Evolutionary conservation across 2,113 vertebrate species (phyloP), one percentile per base, ranked within the genome.

Genomic region (Corythornis madagascariensis): DNA sequence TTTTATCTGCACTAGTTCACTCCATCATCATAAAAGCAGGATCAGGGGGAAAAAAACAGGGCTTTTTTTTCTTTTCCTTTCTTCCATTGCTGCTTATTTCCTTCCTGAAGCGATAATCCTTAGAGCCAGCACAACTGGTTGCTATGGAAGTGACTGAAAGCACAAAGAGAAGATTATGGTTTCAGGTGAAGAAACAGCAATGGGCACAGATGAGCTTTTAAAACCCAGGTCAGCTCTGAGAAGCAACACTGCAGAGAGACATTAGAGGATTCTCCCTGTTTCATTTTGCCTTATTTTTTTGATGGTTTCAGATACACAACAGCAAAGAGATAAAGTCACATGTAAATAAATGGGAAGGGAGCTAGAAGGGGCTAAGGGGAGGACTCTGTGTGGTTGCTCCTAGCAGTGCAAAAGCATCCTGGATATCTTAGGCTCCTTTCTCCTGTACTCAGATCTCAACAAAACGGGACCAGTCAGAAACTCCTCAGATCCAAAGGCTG

Each of bases 141-240:
- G 94, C 95, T 91, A 95, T 94, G 94, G 92, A 87, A 89, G 92
- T 92, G 95, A 89, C 2, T 61, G 84, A 93, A 92, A 94, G 60
- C 78, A 80, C 75, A 94, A 92, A 92, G 92, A 79, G 43, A 88
- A 69, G 92, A 96, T 96, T 94, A 96, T 38, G 69, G 48, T 85
- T 96, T 94, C 91, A 96, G 96, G 94, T 96, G 91, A 95, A 84
- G 65, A 92, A 95, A 83, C 26, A 70, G 75, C 47, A 91, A 63
- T 63, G 72, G 67, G 31, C 42, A 50, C 13, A 14, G 52, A 69
- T 3, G 10, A 92, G 71, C 47, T 93, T 59, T 83, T 89, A 76
- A 96, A 89, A 88, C 55, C 59, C 64, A 35, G 67, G 47, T 87
- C 6, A 5, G 17, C 33, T 92, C 78, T 16, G 25, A 82, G 79